Evolutionary conservation across 2,888 invertebrate genomes (phyloP), one percentile per base, ranked within the genome.

Genomic region (Andrena flavipes): DNA sequence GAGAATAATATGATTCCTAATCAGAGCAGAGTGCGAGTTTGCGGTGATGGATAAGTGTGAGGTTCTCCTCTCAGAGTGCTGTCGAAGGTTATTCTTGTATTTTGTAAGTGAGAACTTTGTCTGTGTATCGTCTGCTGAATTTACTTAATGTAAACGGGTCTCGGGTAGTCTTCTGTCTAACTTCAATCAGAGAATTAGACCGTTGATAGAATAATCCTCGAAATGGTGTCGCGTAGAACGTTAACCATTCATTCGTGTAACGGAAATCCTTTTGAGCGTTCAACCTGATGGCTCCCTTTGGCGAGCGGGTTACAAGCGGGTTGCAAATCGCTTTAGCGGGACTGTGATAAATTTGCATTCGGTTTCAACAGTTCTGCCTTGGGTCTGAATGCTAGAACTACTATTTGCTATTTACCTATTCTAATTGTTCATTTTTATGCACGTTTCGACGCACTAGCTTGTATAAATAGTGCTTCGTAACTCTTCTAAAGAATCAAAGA

Each of bases 151-250:
- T n/a, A 70, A n/a, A 29, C 33, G 10, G 7, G 48, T 7, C 42
- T 30, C 1, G 33, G 3, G 7, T 54, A 51, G 5, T 16, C 20
- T 42, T 62, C 29, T 51, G n/a, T 20, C 51, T 59, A 59, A 59
- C 48, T 64, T 20, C 42, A 33, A 64, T 74, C 59, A 20, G 75
- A 49, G 33, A 64, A 35, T 49, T 26, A 64, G 30, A 72, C 3
- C 56, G 26, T 59, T 49, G 74, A 76, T 73, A 20, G 48, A 64
- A 64, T 64, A 64, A 76, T 64, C 64, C 76, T 74, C 13, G 42
- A 48, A 64, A 73, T n/a, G 74, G 56, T 56, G 63, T 72, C 48
- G 26, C 30, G 3, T 6, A 42, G 42, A 48, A 60, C 63, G n/a
- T 13, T 56, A 33, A 30, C 23, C 48, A 48, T 64, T 26, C 63